Conservation (phyloP, 2,888 invertebrate species). For the Patella caerulea region DNA sequence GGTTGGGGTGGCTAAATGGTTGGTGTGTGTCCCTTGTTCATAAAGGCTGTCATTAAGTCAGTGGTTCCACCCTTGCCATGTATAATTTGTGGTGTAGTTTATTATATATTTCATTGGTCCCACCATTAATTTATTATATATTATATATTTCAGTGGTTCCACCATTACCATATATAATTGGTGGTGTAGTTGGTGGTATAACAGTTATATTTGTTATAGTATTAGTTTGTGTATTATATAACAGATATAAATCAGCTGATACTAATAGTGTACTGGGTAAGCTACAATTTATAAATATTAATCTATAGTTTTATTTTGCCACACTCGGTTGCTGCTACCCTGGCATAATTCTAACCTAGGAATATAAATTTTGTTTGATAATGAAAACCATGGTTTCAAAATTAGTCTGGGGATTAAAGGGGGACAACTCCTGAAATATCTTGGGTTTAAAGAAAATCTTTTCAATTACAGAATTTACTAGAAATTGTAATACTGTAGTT, state of each 20-base stretch:
- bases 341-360: too few species aligned
- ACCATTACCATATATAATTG: constrained; percentile 86
- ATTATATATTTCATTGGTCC: constrained; percentile 49
- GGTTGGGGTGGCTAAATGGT: too few species aligned
- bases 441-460: too few species aligned
- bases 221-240: constrained; percentile 57
- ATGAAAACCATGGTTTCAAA: too few species aligned
- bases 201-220: constrained; percentile 85
- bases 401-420: too few species aligned
- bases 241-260: constrained; percentile 53
- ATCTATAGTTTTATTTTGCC: too few species aligned
- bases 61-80: background rate
- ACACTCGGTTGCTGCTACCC: too few species aligned
- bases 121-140: constrained; percentile 84
- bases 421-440: too few species aligned
- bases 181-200: constrained; percentile 88
- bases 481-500: too few species aligned
- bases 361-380: too few species aligned
- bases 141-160: constrained; percentile 52
- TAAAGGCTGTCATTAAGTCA: background rate
- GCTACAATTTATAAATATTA: background rate
- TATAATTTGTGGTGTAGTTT: constrained; percentile 1
- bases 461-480: too few species aligned
- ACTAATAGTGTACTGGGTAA: constrained; percentile 50
- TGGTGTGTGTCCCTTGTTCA: too few species aligned